phyloP scores from a whole-genome alignment of 2,797 vertebrate genomes.

The Bovichtus diacanthus region DNA sequence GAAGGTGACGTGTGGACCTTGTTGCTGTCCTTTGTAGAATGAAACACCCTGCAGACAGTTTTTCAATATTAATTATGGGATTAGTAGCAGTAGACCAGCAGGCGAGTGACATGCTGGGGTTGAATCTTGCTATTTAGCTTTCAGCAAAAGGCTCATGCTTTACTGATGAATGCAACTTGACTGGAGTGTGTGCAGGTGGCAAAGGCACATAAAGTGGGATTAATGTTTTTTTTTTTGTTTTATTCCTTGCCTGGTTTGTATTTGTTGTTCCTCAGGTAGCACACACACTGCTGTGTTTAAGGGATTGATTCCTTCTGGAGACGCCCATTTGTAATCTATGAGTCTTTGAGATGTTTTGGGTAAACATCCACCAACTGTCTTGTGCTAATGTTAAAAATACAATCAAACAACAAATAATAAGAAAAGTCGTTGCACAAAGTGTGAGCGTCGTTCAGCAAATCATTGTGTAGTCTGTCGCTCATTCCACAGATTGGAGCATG shows the following conservation, averaged over 20 bases:
- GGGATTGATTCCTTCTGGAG: not conserved
- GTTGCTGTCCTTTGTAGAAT: slow-evolving; percentile 20
- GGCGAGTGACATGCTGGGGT: not conserved
- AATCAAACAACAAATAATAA: not conserved
- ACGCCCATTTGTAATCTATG: not conserved
- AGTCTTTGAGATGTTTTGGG: slow-evolving; percentile 1
- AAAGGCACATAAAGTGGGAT: not conserved
- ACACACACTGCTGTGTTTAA: slow-evolving; percentile 4
- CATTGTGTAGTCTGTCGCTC: slow-evolving; percentile 3
- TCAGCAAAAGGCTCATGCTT: not conserved
- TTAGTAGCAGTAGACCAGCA: not conserved
- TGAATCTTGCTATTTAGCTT: slow-evolving; percentile 2
- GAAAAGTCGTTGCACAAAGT: not conserved
- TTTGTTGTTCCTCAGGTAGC: slow-evolving; percentile 1
- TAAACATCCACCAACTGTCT: slow-evolving; percentile 29
- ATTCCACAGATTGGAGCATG: slow-evolving; percentile 2
- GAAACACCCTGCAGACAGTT: slow-evolving; percentile 48
- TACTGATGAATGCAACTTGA: slow-evolving; percentile 10
- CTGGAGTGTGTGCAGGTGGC: slow-evolving; percentile 18
- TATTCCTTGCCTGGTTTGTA: slow-evolving; percentile 14
- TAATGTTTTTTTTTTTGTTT: not conserved
- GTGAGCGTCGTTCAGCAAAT: not conserved
- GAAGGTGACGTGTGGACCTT: slow-evolving; percentile 17
- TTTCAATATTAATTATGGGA: slow-evolving; percentile 34
- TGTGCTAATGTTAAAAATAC: slow-evolving; percentile 20